Percentiles rank a stretch among this genome's conserved stretches.
Evolutionary conservation across 1,140 invertebrate genomes (phyloP).

Genomic region (Ceratoteleas bidentatus): DNA sequence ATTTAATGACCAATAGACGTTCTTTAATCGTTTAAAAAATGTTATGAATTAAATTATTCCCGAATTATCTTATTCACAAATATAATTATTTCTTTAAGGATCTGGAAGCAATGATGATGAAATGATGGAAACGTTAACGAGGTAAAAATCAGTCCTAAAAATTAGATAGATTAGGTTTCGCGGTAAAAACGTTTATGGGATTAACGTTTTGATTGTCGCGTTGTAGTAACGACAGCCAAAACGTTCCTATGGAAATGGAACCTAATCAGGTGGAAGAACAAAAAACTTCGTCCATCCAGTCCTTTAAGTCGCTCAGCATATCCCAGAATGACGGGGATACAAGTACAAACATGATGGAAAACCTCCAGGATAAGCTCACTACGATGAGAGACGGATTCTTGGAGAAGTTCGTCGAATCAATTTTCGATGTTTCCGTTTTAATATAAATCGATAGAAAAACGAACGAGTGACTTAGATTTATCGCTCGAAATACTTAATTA

Average conservation of each 20-base stretch:
- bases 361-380: conserved; percentile 54
- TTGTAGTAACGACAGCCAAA: conserved; percentile 24
- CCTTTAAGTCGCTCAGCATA: conserved; percentile 64
- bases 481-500: neutral
- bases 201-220: neutral
- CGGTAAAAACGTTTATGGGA: too few species aligned
- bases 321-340: conserved; percentile 53
- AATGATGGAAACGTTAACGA: conserved; percentile 21
- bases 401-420: conserved; percentile 16
- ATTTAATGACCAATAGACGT: too few species aligned
- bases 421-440: neutral
- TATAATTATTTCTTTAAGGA: too few species aligned
- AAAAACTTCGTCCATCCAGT: conserved; percentile 70
- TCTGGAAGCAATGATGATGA: conserved; percentile 27
- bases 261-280: conserved; percentile 68
- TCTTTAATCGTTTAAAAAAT: too few species aligned
- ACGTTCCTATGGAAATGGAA: conserved; percentile 42
- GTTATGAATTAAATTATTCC: too few species aligned
- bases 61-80: too few species aligned
- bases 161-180: too few species aligned
- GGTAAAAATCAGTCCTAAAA: conserved; percentile 11
- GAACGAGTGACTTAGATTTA: neutral
- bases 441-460: too few species aligned
- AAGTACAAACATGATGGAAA: conserved; percentile 50
- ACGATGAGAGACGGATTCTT: conserved; percentile 63